Conservation (phyloP, 30 jellyfish, hydroid and myxozoan genomes). For the Pseudorhiza aurosa region DNA sequence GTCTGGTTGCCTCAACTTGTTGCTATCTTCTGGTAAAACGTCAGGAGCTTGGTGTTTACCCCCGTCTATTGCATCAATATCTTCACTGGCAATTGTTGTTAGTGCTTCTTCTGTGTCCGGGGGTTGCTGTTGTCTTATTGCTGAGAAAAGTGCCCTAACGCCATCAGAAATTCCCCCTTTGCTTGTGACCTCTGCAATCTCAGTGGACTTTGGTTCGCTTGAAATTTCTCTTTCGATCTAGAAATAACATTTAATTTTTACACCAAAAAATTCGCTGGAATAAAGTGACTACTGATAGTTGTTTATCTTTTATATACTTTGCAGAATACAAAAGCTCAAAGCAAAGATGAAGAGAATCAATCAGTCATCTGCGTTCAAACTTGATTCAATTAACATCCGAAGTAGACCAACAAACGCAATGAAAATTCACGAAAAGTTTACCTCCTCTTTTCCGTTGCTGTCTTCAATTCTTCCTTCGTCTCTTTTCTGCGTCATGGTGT, state of each 20-base stretch:
- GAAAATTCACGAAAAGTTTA: no score
- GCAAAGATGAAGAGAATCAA: no score
- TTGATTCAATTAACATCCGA: no score
- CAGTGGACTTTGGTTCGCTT: no score
- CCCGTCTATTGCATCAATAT: not conserved
- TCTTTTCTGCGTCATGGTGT: not conserved
- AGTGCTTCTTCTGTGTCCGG: not conserved
- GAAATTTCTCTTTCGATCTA: no score
- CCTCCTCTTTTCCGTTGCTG: not conserved
- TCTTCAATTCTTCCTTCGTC: not conserved
- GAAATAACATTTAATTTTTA: no score
- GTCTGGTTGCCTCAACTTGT: not conserved
- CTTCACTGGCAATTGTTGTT: not conserved
- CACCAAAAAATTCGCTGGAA: no score
- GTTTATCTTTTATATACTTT: no score
- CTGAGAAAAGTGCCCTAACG: conserved; percentile 34
- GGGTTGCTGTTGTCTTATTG: conserved; percentile 33
- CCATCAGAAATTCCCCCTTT: conserved; percentile 21
- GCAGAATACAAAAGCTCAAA: no score
- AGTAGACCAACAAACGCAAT: no score
- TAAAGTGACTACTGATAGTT: no score
- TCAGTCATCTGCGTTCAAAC: no score
- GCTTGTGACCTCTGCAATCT: not conserved
- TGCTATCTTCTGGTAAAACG: not conserved
- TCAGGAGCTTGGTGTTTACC: not conserved